Conservation (phyloP, 2,888 invertebrate species). For the Lithophane socia region DNA sequence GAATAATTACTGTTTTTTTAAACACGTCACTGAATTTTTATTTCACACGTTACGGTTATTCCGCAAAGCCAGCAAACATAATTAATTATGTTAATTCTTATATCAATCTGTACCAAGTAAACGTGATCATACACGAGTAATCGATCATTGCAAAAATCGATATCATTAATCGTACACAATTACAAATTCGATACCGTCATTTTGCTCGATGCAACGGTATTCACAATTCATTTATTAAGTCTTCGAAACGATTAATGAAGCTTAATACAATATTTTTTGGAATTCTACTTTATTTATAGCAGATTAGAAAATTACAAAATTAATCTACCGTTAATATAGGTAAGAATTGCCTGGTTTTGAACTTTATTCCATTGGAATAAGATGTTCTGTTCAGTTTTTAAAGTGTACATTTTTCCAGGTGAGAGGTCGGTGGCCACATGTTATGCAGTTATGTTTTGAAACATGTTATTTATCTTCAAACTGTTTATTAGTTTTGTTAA, state of each 20-base stretch:
- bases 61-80: background rate
- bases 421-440: constrained; percentile 71
- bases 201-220: constrained; percentile 35
- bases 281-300: constrained; percentile 72
- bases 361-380: constrained; percentile 48
- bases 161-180: constrained; percentile 47
- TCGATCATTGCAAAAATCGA: constrained; percentile 56
- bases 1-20: no score
- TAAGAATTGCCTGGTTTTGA: constrained; percentile 33
- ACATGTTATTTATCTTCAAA: constrained; percentile 75
- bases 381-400: constrained; percentile 3
- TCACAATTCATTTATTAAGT: constrained; percentile 66
- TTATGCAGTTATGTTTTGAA: constrained; percentile 71
- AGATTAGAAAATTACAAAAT: constrained; percentile 64
- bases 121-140: constrained; percentile 20
- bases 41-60: background rate
- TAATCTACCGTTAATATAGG: constrained; percentile 29
- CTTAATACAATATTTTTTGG: constrained; percentile 73
- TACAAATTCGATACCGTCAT: constrained; percentile 35
- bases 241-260: constrained; percentile 74
- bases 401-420: constrained; percentile 21
- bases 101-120: constrained; percentile 36
- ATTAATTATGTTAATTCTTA: constrained; percentile 13
- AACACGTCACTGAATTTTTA: background rate
- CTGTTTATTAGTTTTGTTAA: constrained; percentile 70